Percentiles rank a stretch among this genome's conserved stretches.
Conservation (phyloP, 2,888 invertebrate species). For the Bellardia pandia region DNA sequence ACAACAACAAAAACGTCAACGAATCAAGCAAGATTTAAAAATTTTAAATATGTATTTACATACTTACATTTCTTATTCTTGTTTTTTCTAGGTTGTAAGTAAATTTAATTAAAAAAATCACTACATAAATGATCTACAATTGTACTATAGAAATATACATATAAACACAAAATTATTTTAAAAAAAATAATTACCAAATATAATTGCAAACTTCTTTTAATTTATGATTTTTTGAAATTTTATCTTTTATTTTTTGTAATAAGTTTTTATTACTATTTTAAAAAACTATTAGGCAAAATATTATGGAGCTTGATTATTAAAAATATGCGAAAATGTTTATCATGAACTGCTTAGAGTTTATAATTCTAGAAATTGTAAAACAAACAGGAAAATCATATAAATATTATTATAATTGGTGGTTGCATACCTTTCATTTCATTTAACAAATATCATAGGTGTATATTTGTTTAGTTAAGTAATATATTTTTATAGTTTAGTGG, state of each 20-base stretch:
- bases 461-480: slow-evolving; percentile 34
- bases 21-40: slow-evolving; percentile 49
- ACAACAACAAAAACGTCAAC: slow-evolving; percentile 50
- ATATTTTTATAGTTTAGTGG: slow-evolving; percentile 30
- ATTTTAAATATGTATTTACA: neutral
- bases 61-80: slow-evolving; percentile 7
- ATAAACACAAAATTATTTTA: neutral
- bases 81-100: slow-evolving; percentile 22
- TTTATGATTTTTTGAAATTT: neutral
- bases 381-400: neutral
- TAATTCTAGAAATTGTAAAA: slow-evolving; percentile 24
- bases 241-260: neutral
- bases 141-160: neutral
- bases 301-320: neutral
- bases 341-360: neutral
- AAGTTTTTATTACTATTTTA: neutral
- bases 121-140: neutral
- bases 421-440: slow-evolving; percentile 47
- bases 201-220: neutral
- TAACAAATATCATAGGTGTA: neutral
- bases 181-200: neutral
- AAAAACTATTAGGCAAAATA: slow-evolving; percentile 18
- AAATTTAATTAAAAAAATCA: slow-evolving; percentile 11
- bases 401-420: slow-evolving; percentile 39
- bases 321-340: neutral